Evolutionary conservation across 2,797 vertebrate genomes (phyloP).

Genomic region (Protosalanx chinensis): DNA sequence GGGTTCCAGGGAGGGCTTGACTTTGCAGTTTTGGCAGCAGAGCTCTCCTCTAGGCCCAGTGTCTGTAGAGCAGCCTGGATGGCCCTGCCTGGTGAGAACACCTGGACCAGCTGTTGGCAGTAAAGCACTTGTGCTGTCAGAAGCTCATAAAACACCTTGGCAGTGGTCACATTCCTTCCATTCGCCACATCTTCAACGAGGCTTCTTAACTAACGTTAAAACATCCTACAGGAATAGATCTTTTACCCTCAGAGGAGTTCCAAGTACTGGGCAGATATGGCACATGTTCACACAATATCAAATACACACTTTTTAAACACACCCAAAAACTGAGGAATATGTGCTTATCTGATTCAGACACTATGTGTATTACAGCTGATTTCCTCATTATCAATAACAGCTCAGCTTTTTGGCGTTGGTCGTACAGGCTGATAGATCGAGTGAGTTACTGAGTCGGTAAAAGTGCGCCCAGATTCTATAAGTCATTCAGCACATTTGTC

Average conservation of each 20-base stretch:
- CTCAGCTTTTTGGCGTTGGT: too few species aligned
- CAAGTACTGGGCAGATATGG: slow-evolving; percentile 29
- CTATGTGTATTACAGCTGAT: too few species aligned
- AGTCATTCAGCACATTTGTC: neutral
- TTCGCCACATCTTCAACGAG: slow-evolving; percentile 57
- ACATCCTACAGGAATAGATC: slow-evolving; percentile 64
- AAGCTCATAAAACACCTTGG: slow-evolving; percentile 64
- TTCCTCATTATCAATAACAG: too few species aligned
- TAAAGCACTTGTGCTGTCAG: slow-evolving; percentile 60
- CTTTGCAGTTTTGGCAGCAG: too few species aligned
- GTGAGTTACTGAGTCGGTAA: slow-evolving; percentile 57
- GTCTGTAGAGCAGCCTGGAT: neutral
- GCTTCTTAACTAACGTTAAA: slow-evolving; percentile 65
- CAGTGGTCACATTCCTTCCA: slow-evolving; percentile 61
- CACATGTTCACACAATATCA: slow-evolving; percentile 15
- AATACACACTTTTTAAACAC: neutral
- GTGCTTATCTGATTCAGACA: too few species aligned
- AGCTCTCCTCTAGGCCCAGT: too few species aligned
- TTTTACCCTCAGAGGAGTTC: slow-evolving; percentile 45
- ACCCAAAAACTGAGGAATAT: slow-evolving; percentile 9
- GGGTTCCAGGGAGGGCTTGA: too few species aligned
- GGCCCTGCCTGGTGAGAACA: slow-evolving; percentile 51
- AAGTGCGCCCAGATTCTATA: slow-evolving; percentile 20
- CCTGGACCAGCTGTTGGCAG: slow-evolving; percentile 68
- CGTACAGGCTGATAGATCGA: too few species aligned